phyloP scores from a whole-genome alignment of 64 coral and sea anemone species.

The Acropora yongei region DNA sequence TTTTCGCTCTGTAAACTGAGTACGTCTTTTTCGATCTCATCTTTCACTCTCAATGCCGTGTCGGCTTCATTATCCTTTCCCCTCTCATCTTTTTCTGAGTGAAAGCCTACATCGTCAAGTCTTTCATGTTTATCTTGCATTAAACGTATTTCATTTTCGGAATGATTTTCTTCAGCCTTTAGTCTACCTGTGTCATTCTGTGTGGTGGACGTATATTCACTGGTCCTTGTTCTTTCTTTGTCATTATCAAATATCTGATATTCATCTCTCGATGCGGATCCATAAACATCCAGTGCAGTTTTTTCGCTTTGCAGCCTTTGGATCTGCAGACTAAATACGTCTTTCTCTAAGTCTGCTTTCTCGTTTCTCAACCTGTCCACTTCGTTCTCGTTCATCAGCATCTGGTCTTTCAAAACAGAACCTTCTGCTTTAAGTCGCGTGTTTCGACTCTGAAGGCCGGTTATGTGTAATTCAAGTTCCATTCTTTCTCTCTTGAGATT shows the following conservation, averaged over 20 bases:
- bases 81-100: constrained; percentile 36
- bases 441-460: constrained; percentile 69
- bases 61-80: constrained; percentile 61
- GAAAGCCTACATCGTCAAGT: constrained; percentile 43
- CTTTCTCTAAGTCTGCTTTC: constrained; percentile 80
- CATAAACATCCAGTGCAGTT: not conserved
- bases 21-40: constrained; percentile 65
- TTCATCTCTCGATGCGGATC: constrained; percentile 15
- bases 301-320: constrained; percentile 31
- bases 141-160: constrained; percentile 34
- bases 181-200: constrained; percentile 67
- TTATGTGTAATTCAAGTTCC: constrained; percentile 72
- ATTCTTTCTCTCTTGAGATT: constrained; percentile 60
- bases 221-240: not conserved
- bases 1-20: constrained; percentile 61
- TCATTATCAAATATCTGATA: not conserved
- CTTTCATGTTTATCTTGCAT: constrained; percentile 58
- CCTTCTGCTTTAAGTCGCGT: constrained; percentile 79
- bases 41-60: constrained; percentile 44
- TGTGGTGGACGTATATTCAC: not conserved
- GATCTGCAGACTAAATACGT: constrained; percentile 66
- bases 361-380: constrained; percentile 67
- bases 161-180: constrained; percentile 52
- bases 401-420: constrained; percentile 58
- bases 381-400: constrained; percentile 66